Percentiles rank a stretch among this genome's conserved stretches.
Evolutionary conservation across 2,113 vertebrate genomes (phyloP).

Genomic region (Erythrocercus mccallii): DNA sequence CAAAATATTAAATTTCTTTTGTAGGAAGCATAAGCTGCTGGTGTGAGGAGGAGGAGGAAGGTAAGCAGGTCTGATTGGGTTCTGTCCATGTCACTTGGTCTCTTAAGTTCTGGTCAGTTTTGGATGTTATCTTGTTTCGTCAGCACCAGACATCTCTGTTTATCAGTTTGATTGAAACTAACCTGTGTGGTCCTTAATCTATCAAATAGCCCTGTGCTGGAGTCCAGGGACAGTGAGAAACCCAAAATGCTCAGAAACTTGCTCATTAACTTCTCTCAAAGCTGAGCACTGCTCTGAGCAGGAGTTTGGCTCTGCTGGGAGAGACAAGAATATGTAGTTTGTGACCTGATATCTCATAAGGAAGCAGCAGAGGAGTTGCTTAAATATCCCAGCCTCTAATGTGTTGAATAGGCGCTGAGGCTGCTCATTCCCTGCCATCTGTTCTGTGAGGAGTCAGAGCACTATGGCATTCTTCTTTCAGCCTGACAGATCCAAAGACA

Average conservation of each 20-base stretch:
- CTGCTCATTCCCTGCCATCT: constrained; percentile 9
- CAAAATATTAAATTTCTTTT: not conserved
- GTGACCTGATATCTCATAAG: not conserved
- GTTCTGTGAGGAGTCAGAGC: not conserved
- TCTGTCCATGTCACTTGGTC: not conserved
- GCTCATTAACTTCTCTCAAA: not conserved
- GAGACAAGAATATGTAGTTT: not conserved
- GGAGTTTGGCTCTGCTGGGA: not conserved
- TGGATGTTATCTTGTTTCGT: not conserved
- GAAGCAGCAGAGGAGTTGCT: not conserved
- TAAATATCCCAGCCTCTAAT: not conserved
- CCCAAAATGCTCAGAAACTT: not conserved
- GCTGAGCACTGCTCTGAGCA: not conserved
- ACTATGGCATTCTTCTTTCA: not conserved
- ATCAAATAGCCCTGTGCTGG: not conserved
- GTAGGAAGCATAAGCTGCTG: not conserved
- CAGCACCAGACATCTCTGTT: not conserved
- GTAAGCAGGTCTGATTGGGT: not conserved
- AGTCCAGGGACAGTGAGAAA: not conserved
- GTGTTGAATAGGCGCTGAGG: not conserved
- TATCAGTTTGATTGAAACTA: not conserved
- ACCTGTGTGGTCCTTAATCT: not conserved
- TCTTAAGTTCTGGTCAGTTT: not conserved
- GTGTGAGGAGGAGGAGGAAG: not conserved
- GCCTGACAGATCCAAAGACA: not conserved